These are phyloP conservation scores for Xestia rhomboidea DNA, from an alignment of 2,888 invertebrate genomes.

Conservation along the genomic window DNA sequence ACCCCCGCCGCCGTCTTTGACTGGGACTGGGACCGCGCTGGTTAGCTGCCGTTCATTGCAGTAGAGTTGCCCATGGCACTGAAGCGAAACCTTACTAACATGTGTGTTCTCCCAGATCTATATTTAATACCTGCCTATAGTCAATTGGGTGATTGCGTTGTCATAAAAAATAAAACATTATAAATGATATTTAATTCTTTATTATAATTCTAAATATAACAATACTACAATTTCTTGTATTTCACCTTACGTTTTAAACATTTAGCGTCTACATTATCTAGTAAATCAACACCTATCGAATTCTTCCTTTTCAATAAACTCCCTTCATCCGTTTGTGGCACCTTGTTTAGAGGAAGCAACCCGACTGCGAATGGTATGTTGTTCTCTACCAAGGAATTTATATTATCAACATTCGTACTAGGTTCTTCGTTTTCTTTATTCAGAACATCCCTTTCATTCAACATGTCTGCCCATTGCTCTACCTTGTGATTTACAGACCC, in stretches of 20 bases:
- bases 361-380: constrained; percentile 88
- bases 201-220: constrained; percentile 46
- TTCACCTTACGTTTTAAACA: constrained; percentile 87
- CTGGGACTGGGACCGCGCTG: no score
- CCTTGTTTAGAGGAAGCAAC: constrained; percentile 82
- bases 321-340: constrained; percentile 74
- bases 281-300: constrained; percentile 72
- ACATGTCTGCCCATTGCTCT: constrained; percentile 74
- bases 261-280: constrained; percentile 82
- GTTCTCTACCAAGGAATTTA: constrained; percentile 74
- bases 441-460: constrained; percentile 67
- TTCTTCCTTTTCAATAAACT: constrained; percentile 80
- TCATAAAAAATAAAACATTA: constrained; percentile 10
- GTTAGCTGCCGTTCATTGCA: no score
- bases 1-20: no score
- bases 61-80: no score
- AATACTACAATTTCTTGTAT: constrained; percentile 81
- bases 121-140: no score
- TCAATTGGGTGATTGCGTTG: no score
- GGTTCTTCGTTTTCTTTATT: constrained; percentile 77
- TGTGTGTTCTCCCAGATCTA: no score
- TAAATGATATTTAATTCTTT: constrained; percentile 10
- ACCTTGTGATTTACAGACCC: constrained; percentile 69
- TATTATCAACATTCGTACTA: constrained; percentile 59
- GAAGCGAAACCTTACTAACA: no score